phyloP scores from a whole-genome alignment of 2,797 vertebrate species.

The Smutsia temminckii region DNA sequence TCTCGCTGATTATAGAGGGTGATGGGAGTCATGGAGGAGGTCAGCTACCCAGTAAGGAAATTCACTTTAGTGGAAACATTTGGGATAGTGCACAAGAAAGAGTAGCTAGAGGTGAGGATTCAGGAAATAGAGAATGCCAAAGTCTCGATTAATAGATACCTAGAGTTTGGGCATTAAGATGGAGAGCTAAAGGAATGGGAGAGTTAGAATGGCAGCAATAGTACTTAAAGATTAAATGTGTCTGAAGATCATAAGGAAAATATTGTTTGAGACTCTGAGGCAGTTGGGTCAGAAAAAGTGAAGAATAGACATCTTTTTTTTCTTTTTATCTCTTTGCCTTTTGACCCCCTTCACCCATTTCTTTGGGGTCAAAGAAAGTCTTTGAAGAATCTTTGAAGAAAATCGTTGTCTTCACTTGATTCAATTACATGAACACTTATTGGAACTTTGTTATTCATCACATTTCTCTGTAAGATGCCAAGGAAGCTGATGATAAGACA shows the following conservation, averaged over 20 bases:
- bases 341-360: not conserved
- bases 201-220: not conserved
- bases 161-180: not conserved
- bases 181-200: not conserved
- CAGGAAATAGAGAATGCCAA: not conserved
- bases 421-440: not conserved
- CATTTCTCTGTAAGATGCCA: not conserved
- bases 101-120: not conserved
- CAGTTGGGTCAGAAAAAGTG: not conserved
- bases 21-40: not conserved
- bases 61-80: not conserved
- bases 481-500: not conserved
- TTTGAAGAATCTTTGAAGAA: not conserved
- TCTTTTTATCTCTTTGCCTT: not conserved
- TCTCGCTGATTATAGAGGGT: not conserved
- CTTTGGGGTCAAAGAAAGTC: not conserved
- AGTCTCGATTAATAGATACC: not conserved
- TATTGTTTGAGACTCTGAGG: not conserved
- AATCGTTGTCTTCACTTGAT: constrained; percentile 21
- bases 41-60: not conserved
- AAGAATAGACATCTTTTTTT: not conserved
- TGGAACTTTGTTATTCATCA: not conserved
- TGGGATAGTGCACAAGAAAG: not conserved
- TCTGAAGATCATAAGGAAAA: not conserved
- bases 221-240: not conserved